Conservation (phyloP, 2,888 invertebrate species). For the Cinara cedri region DNA sequence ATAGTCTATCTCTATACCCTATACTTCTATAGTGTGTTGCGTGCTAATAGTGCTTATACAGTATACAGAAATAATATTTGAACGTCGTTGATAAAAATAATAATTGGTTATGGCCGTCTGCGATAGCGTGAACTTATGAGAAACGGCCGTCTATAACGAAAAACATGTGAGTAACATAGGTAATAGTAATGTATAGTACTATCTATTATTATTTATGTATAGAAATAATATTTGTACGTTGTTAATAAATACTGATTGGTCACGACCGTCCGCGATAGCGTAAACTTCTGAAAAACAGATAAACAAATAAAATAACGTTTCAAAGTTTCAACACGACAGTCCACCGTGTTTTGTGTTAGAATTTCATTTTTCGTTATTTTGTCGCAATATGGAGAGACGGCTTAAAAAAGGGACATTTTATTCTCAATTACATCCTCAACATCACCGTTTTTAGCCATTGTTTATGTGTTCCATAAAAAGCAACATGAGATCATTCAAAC, state of each 20-base stretch:
- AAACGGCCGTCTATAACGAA: conserved; percentile 16
- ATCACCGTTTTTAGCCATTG: too few relatives aligned
- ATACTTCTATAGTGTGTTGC: too few relatives aligned
- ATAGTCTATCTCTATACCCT: too few relatives aligned
- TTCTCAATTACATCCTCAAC: too few relatives aligned
- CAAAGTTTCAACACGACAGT: neutral
- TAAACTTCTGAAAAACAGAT: conserved; percentile 33
- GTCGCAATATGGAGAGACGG: conserved; percentile 24
- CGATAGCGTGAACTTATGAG: too few relatives aligned
- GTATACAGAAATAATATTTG: conserved; percentile 33
- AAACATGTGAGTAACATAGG: conserved; percentile 32
- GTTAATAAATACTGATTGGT: too few relatives aligned
- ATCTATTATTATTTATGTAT: too few relatives aligned
- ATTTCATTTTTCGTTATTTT: conserved; percentile 9
- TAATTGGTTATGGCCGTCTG: too few relatives aligned
- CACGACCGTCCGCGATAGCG: conserved; percentile 7
- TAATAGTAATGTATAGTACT: neutral
- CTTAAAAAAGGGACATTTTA: conserved; percentile 37
- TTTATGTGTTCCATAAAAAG: too few relatives aligned
- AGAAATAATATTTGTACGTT: too few relatives aligned
- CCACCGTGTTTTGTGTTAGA: conserved; percentile 29
- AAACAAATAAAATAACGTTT: conserved; percentile 24
- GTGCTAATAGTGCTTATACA: too few relatives aligned
- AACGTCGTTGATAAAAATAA: conserved; percentile 45
- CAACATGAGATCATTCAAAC: too few relatives aligned